These are phyloP conservation scores for Pseudochirops cupreus DNA, from an alignment of 2,797 vertebrate species.

Conservation along the genomic window DNA sequence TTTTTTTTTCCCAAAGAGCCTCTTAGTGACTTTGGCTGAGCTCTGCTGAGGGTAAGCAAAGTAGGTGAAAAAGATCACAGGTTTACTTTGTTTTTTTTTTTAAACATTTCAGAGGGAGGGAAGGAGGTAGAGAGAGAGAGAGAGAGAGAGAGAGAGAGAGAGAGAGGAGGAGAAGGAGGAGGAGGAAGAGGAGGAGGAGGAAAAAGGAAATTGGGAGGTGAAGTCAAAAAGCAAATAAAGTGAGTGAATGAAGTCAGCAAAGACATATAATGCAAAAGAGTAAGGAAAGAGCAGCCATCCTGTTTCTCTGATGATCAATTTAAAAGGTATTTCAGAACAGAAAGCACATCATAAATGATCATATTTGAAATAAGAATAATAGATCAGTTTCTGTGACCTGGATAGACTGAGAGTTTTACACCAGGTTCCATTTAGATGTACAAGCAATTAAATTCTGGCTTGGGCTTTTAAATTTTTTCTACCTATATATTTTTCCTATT, in stretches of 20 bases:
- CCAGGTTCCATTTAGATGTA: slow-evolving; percentile 48
- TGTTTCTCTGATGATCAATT: slow-evolving; percentile 52
- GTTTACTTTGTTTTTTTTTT: slow-evolving; percentile 70
- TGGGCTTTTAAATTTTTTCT: slow-evolving; percentile 58
- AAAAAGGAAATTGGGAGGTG: slow-evolving; percentile 46
- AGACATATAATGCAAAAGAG: slow-evolving; percentile 59
- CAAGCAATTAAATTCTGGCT: slow-evolving; percentile 63
- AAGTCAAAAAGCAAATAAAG: slow-evolving; percentile 55
- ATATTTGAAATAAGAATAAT: slow-evolving; percentile 69
- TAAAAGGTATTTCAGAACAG: slow-evolving; percentile 64
- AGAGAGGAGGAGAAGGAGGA: slow-evolving; percentile 16
- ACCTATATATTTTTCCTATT: not conserved
- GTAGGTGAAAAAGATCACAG: slow-evolving; percentile 68
- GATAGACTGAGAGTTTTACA: slow-evolving; percentile 25
- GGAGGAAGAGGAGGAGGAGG: slow-evolving; percentile 24
- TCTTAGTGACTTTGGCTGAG: slow-evolving; percentile 82
- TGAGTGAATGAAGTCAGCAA: slow-evolving; percentile 65
- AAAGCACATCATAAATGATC: slow-evolving; percentile 69
- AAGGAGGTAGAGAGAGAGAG: no score
- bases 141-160: not conserved
- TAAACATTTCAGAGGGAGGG: slow-evolving; percentile 55
- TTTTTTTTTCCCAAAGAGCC: slow-evolving; percentile 65
- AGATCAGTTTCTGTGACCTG: slow-evolving; percentile 64
- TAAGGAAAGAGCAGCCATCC: not conserved
- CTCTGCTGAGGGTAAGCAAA: slow-evolving; percentile 80